Evolutionary conservation across 2,888 invertebrate genomes (phyloP), one percentile per base, ranked within the genome.

Genomic region (Dynastes tityus): DNA sequence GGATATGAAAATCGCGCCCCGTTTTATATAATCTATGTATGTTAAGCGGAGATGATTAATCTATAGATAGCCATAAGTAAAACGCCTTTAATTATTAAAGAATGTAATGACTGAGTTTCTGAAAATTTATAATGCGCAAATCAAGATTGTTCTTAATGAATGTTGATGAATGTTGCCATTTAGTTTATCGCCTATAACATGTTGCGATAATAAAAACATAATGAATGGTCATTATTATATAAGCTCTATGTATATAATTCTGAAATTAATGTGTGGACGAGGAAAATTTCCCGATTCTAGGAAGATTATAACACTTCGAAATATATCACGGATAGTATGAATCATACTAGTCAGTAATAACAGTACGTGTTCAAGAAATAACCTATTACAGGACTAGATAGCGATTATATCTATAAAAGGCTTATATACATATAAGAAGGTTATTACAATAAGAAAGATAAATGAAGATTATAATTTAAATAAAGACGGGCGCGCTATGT

Each of bases 111-210:
- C 29, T n/a, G 32, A 13, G 63, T 32, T 63, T 63, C 11, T 63
- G 2, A 13, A 27, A 63, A 63, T 32, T 63, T 63, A 63, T 32
- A 11, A 32, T 32, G 22, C 32, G 1, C 55, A 55, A 16, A 55
- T 55, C 63, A 63, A 63, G 63, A 63, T 32, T 63, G 32, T 22
- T 32, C 63, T 9, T 63, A 63, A 63, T 63, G 32, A 63, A 32
- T 63, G 63, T 63, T 63, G 63, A 63, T 63, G 9, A 68, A 68
- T 68, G 53, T 68, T 16, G 68, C 40, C 16, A 68, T 51, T 49
- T 22, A 37, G 45, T 9, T 68, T 49, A 68, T 49, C 68, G 22
- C 16, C 2, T 11, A 13, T 11, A 68, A n/a, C 27, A 22, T 16
- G 22, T 45, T 68, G 16, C 27, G 16, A 51, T 49, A 68, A 40